Percentiles rank a stretch among this genome's conserved stretches.
Evolutionary conservation across 1,140 invertebrate genomes (phyloP).

Genomic region (Neoseiulus cucumeris): DNA sequence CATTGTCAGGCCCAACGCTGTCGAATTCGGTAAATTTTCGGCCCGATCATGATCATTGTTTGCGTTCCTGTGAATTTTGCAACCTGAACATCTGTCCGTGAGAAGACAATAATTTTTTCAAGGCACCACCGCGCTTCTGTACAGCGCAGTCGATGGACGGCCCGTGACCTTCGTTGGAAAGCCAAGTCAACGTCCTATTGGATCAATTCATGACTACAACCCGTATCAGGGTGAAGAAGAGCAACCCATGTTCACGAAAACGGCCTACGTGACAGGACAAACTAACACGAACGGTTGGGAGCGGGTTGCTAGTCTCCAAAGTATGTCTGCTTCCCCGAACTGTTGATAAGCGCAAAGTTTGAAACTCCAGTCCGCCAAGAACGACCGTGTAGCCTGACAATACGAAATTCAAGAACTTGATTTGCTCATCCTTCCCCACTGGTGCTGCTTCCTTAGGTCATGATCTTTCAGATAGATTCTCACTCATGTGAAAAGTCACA

Average conservation of each 20-base stretch:
- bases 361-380: no score
- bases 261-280: background rate
- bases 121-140: constrained; percentile 3
- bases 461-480: no score
- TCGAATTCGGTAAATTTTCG: background rate
- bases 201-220: background rate
- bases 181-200: background rate
- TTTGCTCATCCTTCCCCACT: no score
- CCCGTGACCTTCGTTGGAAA: background rate
- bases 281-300: background rate
- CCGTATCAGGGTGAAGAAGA: background rate
- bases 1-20: background rate
- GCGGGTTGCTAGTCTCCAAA: no score
- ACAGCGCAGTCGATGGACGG: background rate
- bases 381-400: no score
- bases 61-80: background rate
- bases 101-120: background rate
- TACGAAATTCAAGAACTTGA: no score
- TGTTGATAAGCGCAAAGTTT: no score
- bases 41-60: background rate
- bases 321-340: no score
- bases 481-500: no score
- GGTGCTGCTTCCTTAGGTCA: no score
- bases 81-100: background rate
- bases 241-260: background rate